Base-by-base conservation (phyloP, 2,888 invertebrate species). In the Melieria omissa region DNA sequence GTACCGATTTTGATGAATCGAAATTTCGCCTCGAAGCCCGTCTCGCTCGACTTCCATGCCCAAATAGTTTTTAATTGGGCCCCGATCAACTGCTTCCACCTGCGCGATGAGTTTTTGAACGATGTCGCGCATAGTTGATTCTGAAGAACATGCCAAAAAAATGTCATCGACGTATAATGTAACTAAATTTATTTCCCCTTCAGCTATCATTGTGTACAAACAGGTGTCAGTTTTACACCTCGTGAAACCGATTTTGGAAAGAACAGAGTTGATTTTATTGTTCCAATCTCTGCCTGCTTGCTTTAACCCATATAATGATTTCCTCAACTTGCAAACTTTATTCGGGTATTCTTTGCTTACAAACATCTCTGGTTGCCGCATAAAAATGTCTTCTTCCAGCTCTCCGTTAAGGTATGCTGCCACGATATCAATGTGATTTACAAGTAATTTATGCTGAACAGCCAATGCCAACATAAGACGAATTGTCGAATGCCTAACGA, bases 351-450 rank as follows among this genome's bases (percentile, higher is more conserved):
- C 10, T 63, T 57, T 46, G 44, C 70, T 70, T 6, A 74, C 63
- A 67, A 74, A 74, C n/a, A 65, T 61, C 8, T 73, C 73, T 9
- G 73, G 75, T 46, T 75, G 74, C 9, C 54, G 14, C 70, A 70
- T 62, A 16, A 55, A 61, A 1, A 70, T 29, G 3, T 29, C 29
- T 29, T 73, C 60, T 52, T 68, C 55, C 16, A 73, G 14, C 6
- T 69, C 61, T 5, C 49, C 54, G 8, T 69, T 61, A 9, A 72
- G 12, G 42, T 63, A 60, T 8, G 70, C 66, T 14, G 73, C 10
- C 14, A 64, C 54, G 29, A 70, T 68, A 44, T 71, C 68, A 9
- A 71, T 14, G 16, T 71, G 73, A 42, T 67, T 67, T 8, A 73
- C 63, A 1, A 70, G 14, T 6, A 73, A 45, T 29, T 62, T 46